These are phyloP conservation scores for Cataglyphis hispanica DNA, from an alignment of 1,140 invertebrate species.

Conservation along the genomic window DNA sequence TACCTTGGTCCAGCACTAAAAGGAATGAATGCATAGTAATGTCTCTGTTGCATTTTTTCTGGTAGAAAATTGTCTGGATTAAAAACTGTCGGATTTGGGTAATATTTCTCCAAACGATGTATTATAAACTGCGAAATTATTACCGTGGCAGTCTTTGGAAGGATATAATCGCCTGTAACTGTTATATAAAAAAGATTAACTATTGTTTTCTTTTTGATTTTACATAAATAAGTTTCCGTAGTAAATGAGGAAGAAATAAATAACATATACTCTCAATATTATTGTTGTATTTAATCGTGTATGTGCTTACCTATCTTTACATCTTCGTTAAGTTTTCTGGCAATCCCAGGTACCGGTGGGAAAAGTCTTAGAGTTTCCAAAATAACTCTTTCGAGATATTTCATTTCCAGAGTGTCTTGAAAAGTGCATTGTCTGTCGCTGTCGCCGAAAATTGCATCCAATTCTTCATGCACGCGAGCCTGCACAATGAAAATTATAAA, in stretches of 20 bases:
- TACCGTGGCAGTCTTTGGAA: constrained; percentile 90
- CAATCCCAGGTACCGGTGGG: constrained; percentile 93
- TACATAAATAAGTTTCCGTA: background rate
- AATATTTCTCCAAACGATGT: constrained; percentile 92
- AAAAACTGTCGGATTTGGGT: constrained; percentile 94
- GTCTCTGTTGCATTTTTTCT: constrained; percentile 92
- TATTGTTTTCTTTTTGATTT: background rate
- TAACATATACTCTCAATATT: background rate
- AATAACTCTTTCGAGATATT: constrained; percentile 93
- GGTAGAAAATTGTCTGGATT: constrained; percentile 97
- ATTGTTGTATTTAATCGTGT: constrained; percentile 66
- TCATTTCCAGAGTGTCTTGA: constrained; percentile 93
- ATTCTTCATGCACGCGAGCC: constrained; percentile 87
- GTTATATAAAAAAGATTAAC: constrained; percentile 66
- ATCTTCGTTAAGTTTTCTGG: constrained; percentile 90
- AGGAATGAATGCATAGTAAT: constrained; percentile 95
- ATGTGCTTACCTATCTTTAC: constrained; percentile 88
- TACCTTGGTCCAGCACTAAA: constrained; percentile 96
- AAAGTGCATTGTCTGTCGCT: constrained; percentile 91
- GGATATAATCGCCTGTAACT: constrained; percentile 87
- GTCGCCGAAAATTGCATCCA: constrained; percentile 92
- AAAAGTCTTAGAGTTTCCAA: constrained; percentile 92
- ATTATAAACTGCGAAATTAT: constrained; percentile 90
- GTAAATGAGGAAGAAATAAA: background rate
- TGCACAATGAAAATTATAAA: background rate